Evolutionary conservation across 35 echinoderm and acorn worm genomes (phyloP).

Genomic region (Chiridota heheva): DNA sequence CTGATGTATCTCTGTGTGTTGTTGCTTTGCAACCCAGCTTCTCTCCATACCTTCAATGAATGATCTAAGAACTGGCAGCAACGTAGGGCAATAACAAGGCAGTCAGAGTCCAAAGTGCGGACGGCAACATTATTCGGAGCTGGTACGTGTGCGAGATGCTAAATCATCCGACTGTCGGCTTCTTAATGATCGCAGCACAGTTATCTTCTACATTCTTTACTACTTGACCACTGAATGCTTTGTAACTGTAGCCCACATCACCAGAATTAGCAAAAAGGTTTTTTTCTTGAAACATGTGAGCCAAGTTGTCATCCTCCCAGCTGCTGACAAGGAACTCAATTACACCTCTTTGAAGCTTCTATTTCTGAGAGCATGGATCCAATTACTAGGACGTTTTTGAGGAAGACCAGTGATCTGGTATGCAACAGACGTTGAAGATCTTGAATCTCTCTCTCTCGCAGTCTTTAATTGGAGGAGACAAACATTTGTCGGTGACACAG

Average conservation of each 20-base stretch:
- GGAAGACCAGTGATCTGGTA: background rate
- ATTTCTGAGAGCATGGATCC: constrained; percentile 4
- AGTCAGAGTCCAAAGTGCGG: constrained; percentile 11
- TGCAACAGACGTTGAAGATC: constrained; percentile 1
- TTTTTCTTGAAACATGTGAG: background rate
- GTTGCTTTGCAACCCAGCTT: constrained; percentile 7
- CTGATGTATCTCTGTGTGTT: constrained; percentile 18
- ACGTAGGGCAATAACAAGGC: constrained; percentile 3
- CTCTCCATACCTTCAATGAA: constrained; percentile 8
- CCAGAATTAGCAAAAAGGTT: constrained; percentile 2
- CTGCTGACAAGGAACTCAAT: background rate
- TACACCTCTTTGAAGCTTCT: background rate
- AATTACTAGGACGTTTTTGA: constrained; percentile 8
- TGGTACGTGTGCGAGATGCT: constrained; percentile 4
- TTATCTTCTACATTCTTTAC: background rate
- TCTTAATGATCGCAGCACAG: constrained; percentile 22
- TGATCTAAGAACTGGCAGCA: constrained; percentile 1
- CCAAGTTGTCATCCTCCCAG: constrained; percentile 28
- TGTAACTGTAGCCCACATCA: background rate
- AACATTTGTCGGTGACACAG: background rate
- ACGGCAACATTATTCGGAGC: constrained; percentile 16
- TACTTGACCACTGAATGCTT: background rate
- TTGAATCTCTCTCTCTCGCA: background rate
- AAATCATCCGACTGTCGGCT: background rate
- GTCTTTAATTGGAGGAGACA: too few relatives aligned